A percentile compares a stretch with the other conserved stretches of the same genome.
phyloP scores from a whole-genome alignment of 2,888 invertebrate species.

The Oscheius sp. region DNA sequence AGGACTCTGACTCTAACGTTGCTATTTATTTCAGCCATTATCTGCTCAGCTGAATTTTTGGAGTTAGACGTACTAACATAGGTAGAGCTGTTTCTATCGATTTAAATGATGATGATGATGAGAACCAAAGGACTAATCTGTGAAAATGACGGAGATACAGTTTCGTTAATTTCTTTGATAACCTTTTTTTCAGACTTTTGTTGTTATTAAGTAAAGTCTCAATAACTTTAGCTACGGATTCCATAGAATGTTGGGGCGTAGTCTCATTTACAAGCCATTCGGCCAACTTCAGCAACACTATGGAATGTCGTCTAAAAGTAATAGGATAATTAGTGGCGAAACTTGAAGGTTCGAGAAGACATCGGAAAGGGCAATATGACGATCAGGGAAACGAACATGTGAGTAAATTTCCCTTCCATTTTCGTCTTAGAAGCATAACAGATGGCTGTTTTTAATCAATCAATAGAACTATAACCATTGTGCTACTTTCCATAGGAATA shows the following conservation, averaged over 20 bases:
- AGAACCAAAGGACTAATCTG: neutral
- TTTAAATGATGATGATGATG: neutral
- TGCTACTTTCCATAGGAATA: too few relatives aligned
- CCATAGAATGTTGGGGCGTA: too few relatives aligned
- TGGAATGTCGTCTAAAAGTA: neutral
- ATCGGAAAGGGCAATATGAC: too few relatives aligned
- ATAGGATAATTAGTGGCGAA: neutral
- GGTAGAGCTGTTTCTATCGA: too few relatives aligned
- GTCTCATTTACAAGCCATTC: neutral
- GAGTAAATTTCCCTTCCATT: neutral
- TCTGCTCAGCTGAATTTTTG: neutral
- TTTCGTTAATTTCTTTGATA: neutral
- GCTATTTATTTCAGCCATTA: neutral
- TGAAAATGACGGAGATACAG: neutral
- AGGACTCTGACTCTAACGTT: neutral
- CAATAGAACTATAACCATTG: too few relatives aligned
- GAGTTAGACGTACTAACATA: too few relatives aligned
- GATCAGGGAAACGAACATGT: neutral
- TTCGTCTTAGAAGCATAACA: neutral
- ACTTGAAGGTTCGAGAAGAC: too few relatives aligned
- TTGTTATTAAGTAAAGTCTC: neutral
- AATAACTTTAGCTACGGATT: neutral
- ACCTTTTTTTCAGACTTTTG: neutral
- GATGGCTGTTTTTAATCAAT: neutral
- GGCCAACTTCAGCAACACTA: neutral